Percentiles rank a stretch among this genome's conserved stretches.
phyloP scores from a whole-genome alignment of 2,113 vertebrate genomes.

The Pheucticus melanocephalus region DNA sequence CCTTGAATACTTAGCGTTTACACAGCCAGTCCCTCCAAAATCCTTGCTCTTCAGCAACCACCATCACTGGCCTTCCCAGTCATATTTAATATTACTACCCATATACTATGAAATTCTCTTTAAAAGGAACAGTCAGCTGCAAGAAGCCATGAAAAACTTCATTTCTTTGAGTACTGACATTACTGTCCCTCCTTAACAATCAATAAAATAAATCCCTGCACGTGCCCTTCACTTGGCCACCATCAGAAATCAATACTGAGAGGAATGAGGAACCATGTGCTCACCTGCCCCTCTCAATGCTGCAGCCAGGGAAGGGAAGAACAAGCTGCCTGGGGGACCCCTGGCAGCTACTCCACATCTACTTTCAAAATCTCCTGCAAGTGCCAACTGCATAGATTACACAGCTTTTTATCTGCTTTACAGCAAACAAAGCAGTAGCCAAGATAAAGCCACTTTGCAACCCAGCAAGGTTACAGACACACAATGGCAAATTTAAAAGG shows the following conservation, averaged over 20 bases:
- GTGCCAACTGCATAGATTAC: background rate
- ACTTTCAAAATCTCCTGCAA: background rate
- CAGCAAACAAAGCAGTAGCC: slow-evolving; percentile 50
- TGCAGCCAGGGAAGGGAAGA: background rate
- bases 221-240: accelerated
- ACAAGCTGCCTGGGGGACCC: background rate
- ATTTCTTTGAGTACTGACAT: background rate
- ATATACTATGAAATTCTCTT: background rate
- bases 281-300: background rate
- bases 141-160: background rate
- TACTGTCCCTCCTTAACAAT: background rate
- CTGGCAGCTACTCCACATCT: background rate
- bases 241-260: background rate
- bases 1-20: background rate
- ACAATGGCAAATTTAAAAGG: background rate
- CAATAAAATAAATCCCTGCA: background rate
- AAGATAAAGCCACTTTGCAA: slow-evolving; percentile 31
- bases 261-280: background rate
- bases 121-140: background rate
- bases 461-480: background rate
- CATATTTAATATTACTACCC: background rate
- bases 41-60: background rate
- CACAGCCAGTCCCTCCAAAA: background rate
- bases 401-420: slow-evolving; percentile 18
- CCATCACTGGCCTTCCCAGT: background rate